Base-by-base conservation (phyloP, 2,113 vertebrate genomes). In the Mus spicilegus region DNA sequence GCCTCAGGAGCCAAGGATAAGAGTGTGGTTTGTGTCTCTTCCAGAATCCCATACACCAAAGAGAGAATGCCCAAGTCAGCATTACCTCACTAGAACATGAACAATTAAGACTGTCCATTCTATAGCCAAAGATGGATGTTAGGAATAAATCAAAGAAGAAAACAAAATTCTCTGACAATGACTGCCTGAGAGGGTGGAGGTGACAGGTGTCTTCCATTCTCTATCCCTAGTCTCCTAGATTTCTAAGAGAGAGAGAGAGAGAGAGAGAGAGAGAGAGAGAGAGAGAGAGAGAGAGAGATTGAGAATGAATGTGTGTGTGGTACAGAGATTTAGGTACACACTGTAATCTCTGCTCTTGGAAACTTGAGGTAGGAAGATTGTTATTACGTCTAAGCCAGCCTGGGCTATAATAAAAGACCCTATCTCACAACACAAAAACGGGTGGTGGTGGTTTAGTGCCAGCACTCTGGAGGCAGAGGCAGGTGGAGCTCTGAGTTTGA, bases 11-110 rank as follows among this genome's bases (percentile, higher is more conserved):
- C 70, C 84, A 80, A 90, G 0, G 51, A 80, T 22, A 39, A 54
- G 42, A 95, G 58, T 36, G 28, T 26, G 33, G 26, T 94, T 78
- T 80, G 39, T 84, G 49, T 90, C 3, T 73, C 39, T 87, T 91
- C 51, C 77, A 91, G 63, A 89, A 94, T 65, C 63, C n/a, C n/a
- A 84, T 5, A 42, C 51, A 84, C 58, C 81, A 84, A 42, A 28
- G 39, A 82, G 54, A 63, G 24, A n/a, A 85, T 30, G 65, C n/a
- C 36, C 11, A 67, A 85, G 94, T 65, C 80, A 90, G 65, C 1
- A n/a, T 82, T 88, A 86, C 28, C 46, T 82, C 22, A 78, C 58
- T 90, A n/a, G 70, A 96, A 81, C 84, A 46, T 78, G 39, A 97
- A 39, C 58, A 91, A 94, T 51, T 30, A 49, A 49, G 75, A 73